Percentiles rank a stretch among this genome's conserved stretches.
These are phyloP conservation scores for Ricordea florida DNA, from an alignment of 92 coral and sea anemone species.

Conservation along the genomic window DNA sequence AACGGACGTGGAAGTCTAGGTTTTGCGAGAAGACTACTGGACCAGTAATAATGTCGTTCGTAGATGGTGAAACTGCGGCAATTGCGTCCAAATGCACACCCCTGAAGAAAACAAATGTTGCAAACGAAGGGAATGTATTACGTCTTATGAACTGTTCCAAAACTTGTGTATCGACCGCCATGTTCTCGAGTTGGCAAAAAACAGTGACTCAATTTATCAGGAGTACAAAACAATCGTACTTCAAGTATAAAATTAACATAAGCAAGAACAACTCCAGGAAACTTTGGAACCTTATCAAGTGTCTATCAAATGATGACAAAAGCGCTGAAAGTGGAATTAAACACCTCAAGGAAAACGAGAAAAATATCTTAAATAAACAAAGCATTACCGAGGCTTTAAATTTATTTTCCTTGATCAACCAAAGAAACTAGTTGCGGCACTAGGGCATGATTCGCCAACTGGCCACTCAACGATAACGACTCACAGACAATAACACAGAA, in stretches of 20 bases:
- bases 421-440: constrained; percentile 1
- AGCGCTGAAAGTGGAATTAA: constrained; percentile 6
- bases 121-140: background rate
- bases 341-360: constrained; percentile 7
- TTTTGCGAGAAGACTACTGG: background rate
- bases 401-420: constrained; percentile 5
- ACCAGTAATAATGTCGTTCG: background rate
- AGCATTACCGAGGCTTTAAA: constrained; percentile 1
- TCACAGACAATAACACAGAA: background rate
- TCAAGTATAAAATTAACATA: constrained; percentile 21
- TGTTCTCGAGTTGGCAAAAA: constrained; percentile 27
- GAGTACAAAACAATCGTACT: constrained; percentile 41
- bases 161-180: constrained; percentile 26
- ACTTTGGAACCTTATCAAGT: constrained; percentile 63
- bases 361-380: constrained; percentile 8
- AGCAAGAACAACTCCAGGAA: constrained; percentile 50
- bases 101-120: constrained; percentile 17
- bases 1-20: background rate
- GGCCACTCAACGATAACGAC: background rate
- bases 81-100: constrained; percentile 8
- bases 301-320: constrained; percentile 37
- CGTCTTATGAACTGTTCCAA: constrained; percentile 15
- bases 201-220: constrained; percentile 40
- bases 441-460: background rate
- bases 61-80: constrained; percentile 7